These are phyloP conservation scores for Spinus olivaceus DNA, from an alignment of 2,797 vertebrate species.

Conservation along the genomic window DNA sequence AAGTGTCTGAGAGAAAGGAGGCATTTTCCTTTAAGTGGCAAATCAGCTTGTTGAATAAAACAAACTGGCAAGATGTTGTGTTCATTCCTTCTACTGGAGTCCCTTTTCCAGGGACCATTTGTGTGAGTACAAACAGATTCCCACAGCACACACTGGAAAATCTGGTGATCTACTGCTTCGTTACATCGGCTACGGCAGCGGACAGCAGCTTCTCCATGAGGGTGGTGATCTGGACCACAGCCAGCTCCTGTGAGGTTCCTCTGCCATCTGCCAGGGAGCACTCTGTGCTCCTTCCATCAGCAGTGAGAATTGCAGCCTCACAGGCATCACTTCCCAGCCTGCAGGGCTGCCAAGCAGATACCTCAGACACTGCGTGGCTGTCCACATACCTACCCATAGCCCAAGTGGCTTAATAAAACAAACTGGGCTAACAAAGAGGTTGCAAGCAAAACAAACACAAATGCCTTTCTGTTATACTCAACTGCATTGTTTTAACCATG, in stretches of 20 bases:
- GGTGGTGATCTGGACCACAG: background rate
- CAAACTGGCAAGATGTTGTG: background rate
- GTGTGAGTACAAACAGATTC: background rate
- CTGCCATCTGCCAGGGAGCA: background rate
- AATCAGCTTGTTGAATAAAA: slow-evolving; percentile 15
- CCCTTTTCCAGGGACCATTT: background rate
- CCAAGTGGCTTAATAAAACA: background rate
- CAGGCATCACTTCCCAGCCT: background rate
- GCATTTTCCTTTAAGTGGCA: background rate
- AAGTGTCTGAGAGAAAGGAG: background rate
- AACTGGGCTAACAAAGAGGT: background rate
- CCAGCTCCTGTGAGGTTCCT: background rate
- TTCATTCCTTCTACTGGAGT: background rate
- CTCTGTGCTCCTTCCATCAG: rapidly evolving
- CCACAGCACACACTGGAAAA: background rate
- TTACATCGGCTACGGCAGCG: rapidly evolving
- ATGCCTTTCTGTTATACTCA: background rate
- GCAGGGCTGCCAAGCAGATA: background rate
- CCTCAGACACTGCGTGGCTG: rapidly evolving
- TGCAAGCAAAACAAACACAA: background rate
- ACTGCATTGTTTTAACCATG: background rate
- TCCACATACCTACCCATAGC: background rate
- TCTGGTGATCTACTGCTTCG: background rate
- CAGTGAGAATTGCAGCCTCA: background rate
- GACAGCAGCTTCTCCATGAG: background rate